Base-by-base conservation (phyloP, 2,113 vertebrate species). In the Chloropsis hardwickii region DNA sequence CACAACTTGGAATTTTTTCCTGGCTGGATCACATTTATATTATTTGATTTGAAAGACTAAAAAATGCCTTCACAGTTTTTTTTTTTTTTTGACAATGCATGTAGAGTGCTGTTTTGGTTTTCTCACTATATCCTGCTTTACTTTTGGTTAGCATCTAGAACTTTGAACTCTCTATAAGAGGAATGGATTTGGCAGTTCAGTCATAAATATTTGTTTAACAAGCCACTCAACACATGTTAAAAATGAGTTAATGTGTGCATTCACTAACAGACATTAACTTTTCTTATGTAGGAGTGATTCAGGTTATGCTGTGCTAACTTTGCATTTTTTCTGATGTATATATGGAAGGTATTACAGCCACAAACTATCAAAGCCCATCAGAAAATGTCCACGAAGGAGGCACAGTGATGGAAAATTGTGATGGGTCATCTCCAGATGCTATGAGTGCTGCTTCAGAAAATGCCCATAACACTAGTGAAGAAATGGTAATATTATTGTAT, bases 361-460 rank as follows among this genome's bases (percentile, higher is more conserved):
- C 97, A 81, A 98, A 97, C 81, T 98, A 98, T 57, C 98, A 98
- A 90, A 98, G 97, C 39, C 97, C 97, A 73, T 95, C 97, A 51
- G 99, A 99, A 95, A 98, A 95, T 70, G 94, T 96, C 62, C 97
- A 93, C 2, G 97, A 98, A 73, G 97, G 98, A 90, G 92, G 97
- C 92, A 35, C 85, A 95, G 90, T 96, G 65, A 94, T 84, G 61
- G 98, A 98, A 73, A 98, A 97, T 83, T 98, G 98, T 77, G 98
- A 98, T 27, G 98, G 97, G 48, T 98, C 97, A 48, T 99, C 99
- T 86, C 99, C 99, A 33, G 99, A 99, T 92, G 98, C 98, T 5
- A 95, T 98, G 94, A 99, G 99, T n/a, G 98, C 99, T 31, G 97
- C 98, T 77, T 99, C 99, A 72, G 99, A 99, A 96, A 98, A 98